These are phyloP conservation scores for Leptothorax acervorum DNA, from an alignment of 2,888 invertebrate genomes.

Conservation along the genomic window DNA sequence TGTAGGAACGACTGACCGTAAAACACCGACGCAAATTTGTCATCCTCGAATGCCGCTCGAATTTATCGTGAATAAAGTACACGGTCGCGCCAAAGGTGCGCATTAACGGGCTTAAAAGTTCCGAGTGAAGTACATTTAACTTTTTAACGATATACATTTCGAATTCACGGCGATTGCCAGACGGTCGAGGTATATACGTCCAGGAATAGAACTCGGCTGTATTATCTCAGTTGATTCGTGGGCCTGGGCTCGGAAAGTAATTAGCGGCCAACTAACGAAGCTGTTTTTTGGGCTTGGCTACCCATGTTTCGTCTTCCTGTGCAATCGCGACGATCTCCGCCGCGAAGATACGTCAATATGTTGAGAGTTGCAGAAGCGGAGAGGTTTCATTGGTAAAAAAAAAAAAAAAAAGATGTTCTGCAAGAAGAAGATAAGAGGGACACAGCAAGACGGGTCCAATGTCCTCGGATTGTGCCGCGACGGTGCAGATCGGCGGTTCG, in stretches of 20 bases:
- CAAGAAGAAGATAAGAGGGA: neutral
- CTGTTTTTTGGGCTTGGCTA: slow-evolving; percentile 29
- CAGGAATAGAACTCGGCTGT: neutral
- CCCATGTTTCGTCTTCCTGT: slow-evolving; percentile 5
- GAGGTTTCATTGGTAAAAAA: slow-evolving; percentile 6
- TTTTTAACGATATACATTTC: slow-evolving; percentile 28
- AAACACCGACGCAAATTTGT: slow-evolving; percentile 40
- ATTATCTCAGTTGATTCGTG: slow-evolving; percentile 9
- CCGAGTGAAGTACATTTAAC: slow-evolving; percentile 19
- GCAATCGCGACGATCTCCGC: slow-evolving; percentile 34
- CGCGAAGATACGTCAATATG: slow-evolving; percentile 11
- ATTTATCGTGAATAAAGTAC: slow-evolving; percentile 28
- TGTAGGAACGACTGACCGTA: slow-evolving; percentile 5
- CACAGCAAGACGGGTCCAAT: slow-evolving; percentile 19
- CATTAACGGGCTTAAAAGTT: slow-evolving; percentile 21
- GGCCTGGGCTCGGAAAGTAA: neutral
- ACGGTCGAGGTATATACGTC: neutral
- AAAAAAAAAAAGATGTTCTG: neutral
- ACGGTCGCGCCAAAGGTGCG: neutral
- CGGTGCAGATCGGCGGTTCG: neutral
- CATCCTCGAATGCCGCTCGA: slow-evolving; percentile 15
- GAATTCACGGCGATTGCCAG: neutral
- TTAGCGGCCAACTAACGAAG: slow-evolving; percentile 38
- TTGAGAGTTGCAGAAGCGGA: neutral
- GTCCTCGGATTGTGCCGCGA: neutral